A percentile compares a stretch with the other conserved stretches of the same genome.
Conservation (phyloP, 2,113 vertebrate genomes). For the Haemorhous mexicanus region DNA sequence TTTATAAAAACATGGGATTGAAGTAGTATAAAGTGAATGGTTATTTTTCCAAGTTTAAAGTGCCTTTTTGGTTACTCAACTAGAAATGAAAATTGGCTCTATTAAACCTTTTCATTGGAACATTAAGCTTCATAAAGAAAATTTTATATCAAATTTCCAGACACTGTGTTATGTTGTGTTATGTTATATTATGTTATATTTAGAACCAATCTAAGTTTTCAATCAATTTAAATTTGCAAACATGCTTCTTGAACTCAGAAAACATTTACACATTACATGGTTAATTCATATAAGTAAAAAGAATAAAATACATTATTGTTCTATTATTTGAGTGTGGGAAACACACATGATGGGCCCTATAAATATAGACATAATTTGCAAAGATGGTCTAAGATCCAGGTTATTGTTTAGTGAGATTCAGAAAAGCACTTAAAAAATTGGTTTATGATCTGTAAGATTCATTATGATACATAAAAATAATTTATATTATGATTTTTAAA, state of each 20-base stretch:
- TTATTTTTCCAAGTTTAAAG: neutral
- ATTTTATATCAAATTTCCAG: neutral
- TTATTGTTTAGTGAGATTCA: neutral
- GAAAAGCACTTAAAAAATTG: neutral
- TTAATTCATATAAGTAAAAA: neutral
- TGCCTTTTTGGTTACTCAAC: neutral
- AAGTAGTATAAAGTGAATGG: neutral
- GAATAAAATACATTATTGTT: neutral
- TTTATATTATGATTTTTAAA: neutral
- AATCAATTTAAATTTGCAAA: neutral
- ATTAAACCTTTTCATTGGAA: neutral
- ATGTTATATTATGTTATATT: neutral
- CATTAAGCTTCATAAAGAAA: neutral
- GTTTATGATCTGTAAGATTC: neutral
- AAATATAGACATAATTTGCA: neutral
- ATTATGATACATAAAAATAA: neutral
- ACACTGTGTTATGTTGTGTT: neutral
- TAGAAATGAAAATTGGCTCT: neutral
- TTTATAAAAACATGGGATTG: neutral
- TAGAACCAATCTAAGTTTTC: neutral
- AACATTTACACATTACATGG: neutral
- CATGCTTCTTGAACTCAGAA: neutral
- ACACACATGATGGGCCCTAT: neutral
- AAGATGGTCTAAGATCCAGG: neutral
- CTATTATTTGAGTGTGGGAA: neutral